Base-by-base conservation (phyloP, 1,140 invertebrate species). In the Cataglyphis hispanica region DNA sequence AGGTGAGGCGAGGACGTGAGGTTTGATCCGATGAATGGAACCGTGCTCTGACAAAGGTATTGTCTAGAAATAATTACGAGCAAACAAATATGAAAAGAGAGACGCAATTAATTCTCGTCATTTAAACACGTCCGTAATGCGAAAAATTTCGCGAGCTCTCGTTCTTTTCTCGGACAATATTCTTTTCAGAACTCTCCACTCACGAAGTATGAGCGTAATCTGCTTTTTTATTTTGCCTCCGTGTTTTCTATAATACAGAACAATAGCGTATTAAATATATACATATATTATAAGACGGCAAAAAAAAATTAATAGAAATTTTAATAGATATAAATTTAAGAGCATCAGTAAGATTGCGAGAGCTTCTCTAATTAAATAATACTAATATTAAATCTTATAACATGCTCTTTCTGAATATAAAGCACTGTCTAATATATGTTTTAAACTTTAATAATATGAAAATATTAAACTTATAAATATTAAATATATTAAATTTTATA, bases 1-100 rank as follows among this genome's bases (percentile, higher is more conserved):
- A 87, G 87, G 78, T 74, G 86, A 87, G 86, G 72, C 86, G 86
- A 78, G 87, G 81, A 88, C 80, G 86, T 84, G 87, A 85, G 86
- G 86, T 74, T 58, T 87, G 87, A 88, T 85, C 86, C 74, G 60
- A 85, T 88, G 87, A 88, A 88, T 88, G 86, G 81, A 74, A 37
- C 87, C 76, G 58, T 72, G 81, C 81, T 87, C 80, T 66, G 86
- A 75, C 78, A 87, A 86, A 87, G 87, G 87, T 88, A 88, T 88
- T 87, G 86, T 88, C 86, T 88, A 74, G 58, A 88, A 87, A 87
- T 87, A 87, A 87, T 87, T 88, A 80, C 86, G 86, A 60, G n/a
- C 27, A n/a, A 40, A 50, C 53, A 40, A 22, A 31, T 67, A 43
- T 5, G 19, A 66, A 25, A 40, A 50, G 53, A 2, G 22, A 6